Evolutionary conservation across 2,797 vertebrate genomes (phyloP), one percentile per base, ranked within the genome.

Genomic region (Remorina albescens): DNA sequence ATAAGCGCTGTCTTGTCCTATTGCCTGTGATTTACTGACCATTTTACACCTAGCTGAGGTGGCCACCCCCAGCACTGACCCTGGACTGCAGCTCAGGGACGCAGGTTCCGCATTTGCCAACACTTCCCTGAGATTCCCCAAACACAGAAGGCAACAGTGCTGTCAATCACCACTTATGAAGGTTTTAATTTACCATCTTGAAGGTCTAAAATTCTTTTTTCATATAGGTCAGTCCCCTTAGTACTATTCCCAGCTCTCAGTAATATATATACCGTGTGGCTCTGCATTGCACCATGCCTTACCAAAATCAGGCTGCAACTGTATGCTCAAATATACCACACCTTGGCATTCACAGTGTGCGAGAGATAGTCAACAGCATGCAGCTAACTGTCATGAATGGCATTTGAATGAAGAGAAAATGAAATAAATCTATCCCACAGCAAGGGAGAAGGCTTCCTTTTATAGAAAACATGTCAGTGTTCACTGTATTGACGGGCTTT

Each of bases 131-230:
- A 84, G 67, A 86, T 76, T 89, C 68, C 76, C 76, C 21, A 9
- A 82, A 64, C 87, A 74, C 80, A 78, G 54, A 81, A 19, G 51
- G 77, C 44, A 75, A 76, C 67, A 64, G 49, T 73, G 67, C 78
- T 86, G 89, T 92, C 90, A 89, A 49, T 89, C 88, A 84, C 65
- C 42, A 58, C 71, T 83, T 88, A 87, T 89, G 80, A 90, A 83
- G 62, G 73, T 71, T 85, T 89, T 78, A 68, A 87, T 88, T 80
- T 78, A 64, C 49, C 54, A 51, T 44, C 51, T 77, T 63, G 71
- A 76, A 79, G 78, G 67, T 82, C 80, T 78, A 44, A 80, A 84
- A 80, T 80, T 53, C 47, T 81, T 36, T 60, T 69, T 82, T 85
- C 67, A 84, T 78, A 82, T 74, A 72, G 72, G 72, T 77, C 70